A percentile compares a stretch with the other conserved stretches of the same genome.
phyloP scores from a whole-genome alignment of 2,113 vertebrate species.

The Microcebus ravelobensis region DNA sequence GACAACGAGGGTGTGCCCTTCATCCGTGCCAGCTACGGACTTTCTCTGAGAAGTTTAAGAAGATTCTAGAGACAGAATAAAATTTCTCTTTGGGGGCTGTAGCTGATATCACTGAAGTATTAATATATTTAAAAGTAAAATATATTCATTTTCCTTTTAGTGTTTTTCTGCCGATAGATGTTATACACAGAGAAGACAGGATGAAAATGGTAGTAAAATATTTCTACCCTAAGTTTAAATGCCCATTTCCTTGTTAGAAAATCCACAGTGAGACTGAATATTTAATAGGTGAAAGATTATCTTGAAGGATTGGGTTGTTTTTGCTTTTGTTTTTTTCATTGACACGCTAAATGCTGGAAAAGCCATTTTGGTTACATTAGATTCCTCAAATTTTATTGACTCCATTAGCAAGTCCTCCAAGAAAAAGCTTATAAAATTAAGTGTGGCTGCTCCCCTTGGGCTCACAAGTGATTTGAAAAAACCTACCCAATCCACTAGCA shows the following conservation, averaged over 20 bases:
- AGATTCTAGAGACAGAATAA: neutral
- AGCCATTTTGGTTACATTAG: neutral
- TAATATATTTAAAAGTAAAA: neutral
- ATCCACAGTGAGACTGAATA: neutral
- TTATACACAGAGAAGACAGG: neutral
- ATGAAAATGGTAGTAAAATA: neutral
- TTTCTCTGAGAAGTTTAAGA: neutral
- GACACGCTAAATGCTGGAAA: neutral
- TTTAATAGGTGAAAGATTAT: neutral
- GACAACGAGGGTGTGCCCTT: neutral
- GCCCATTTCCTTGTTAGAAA: neutral
- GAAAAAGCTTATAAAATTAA: constrained; percentile 18
- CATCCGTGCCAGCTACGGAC: neutral
- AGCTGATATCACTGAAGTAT: too few species aligned
- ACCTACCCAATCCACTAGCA: neutral
- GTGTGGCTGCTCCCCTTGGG: neutral
- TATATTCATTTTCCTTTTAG: neutral
- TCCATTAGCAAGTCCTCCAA: constrained; percentile 11
- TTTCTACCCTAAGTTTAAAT: neutral
- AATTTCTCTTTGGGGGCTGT: neutral
- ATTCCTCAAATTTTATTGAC: neutral
- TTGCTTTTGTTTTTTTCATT: neutral
- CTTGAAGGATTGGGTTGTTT: neutral
- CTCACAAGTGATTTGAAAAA: constrained; percentile 31
- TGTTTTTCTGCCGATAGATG: neutral